Evolutionary conservation across 2,888 invertebrate genomes (phyloP), one percentile per base, ranked within the genome.

Genomic region (Cephus spinipes): DNA sequence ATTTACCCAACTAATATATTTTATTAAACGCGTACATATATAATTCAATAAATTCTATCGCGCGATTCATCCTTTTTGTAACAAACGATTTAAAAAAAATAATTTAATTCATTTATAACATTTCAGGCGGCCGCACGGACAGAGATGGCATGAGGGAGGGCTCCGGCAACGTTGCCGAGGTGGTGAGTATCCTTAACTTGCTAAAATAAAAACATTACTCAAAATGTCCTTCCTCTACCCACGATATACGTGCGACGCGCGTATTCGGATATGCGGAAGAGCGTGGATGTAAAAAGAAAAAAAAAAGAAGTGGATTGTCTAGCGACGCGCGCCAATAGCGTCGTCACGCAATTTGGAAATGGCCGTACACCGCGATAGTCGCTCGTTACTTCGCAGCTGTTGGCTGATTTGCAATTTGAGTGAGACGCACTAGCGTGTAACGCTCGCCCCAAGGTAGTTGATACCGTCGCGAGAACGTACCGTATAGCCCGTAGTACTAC

Each of bases 141-240:
- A 89, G 89, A 89, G 88, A 91, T 91, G 91, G 91, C 89, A 90
- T 91, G 91, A 91, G 90, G 91, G 91, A 91, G 85, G 90, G 89
- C 83, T 90, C 90, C 88, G 89, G 91, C 89, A 91, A 90, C 90
- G 87, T 90, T 89, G 90, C 91, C 89, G 91, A 91, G 89, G 90
- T 90, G 90, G 91, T 91, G 80, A 90, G 91, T 90, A 76, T 76
- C 30, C 34, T 74, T 81, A 34, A 11, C 3, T 30, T 4, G 23
- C 4, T 15, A 73, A 73, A 35, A 73, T 73, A 32, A 34, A 9
- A 40, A 4, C 9, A 40, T 4, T 15, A 4, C 12, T 40, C 15
- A 40, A 40, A 55, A 55, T 55, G 2, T 55, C 23, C 15, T 55
- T 55, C 55, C 15, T 9, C 23, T 55, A 23, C 9, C 23, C 2